Percentiles rank a stretch among this genome's conserved stretches.
phyloP scores from a whole-genome alignment of 2,113 vertebrate species.

The Pachypanchax playfairii region DNA sequence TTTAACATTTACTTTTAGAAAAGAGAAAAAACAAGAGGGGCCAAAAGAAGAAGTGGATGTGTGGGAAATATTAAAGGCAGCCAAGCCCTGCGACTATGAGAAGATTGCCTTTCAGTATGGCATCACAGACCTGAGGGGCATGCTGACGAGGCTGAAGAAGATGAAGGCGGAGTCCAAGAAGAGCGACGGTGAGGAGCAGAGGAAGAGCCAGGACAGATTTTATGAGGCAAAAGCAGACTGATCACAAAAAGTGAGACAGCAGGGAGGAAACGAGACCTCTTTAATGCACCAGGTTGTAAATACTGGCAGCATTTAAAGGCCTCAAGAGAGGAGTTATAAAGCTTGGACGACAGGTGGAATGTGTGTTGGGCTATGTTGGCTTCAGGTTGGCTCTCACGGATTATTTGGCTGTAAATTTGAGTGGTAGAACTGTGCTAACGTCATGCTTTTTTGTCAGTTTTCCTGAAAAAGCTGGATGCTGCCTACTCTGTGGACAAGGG shows the following conservation, averaged over 20 bases:
- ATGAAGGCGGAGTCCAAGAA: conserved; percentile 87
- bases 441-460: conserved; percentile 73
- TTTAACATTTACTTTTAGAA: neutral
- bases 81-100: conserved; percentile 92
- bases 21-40: conserved; percentile 77
- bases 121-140: conserved; percentile 91
- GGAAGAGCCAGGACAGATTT: neutral
- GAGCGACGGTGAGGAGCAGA: conserved; percentile 81
- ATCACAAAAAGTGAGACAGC: conserved; percentile 11
- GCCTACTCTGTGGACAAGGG: conserved; percentile 89
- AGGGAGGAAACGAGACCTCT: conserved; percentile 25
- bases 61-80: conserved; percentile 87
- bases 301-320: conserved; percentile 34
- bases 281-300: conserved; percentile 37
- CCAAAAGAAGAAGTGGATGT: conserved; percentile 82
- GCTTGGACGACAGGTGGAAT: conserved; percentile 42
- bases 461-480: conserved; percentile 84
- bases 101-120: conserved; percentile 92
- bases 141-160: conserved; percentile 90
- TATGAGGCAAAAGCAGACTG: conserved; percentile 10
- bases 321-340: conserved; percentile 17
- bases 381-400: conserved; percentile 27
- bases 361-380: conserved; percentile 19
- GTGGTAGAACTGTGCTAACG: conserved; percentile 23
- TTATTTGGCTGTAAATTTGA: conserved; percentile 36